Evolutionary conservation across 2,888 invertebrate genomes (phyloP), one percentile per base, ranked within the genome.

Genomic region (Dolomedes plantarius): DNA sequence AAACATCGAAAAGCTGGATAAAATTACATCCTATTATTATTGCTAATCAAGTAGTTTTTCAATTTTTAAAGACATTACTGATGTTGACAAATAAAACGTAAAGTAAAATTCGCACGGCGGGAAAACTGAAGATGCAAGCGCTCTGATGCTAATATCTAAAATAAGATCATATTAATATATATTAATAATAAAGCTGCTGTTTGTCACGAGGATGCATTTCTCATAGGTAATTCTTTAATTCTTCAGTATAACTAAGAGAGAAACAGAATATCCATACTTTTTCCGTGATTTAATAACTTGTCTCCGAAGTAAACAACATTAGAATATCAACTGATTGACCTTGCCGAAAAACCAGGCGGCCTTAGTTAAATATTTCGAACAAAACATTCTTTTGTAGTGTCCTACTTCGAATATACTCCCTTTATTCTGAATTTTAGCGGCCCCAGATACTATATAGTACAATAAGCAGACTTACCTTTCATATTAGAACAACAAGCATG

Each of bases 341-440:
- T 79, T 79, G 78, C 64, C 41, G 41, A 41, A 39, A 78, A 79
- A 79, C 78, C 78, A 71, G 71, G 71, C 64, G 71, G 78, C 78
- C 78, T 71, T 36, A 68, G 27, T 29, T 67, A 16, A 28, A 32
- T 16, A 16, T 32, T 23, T 7, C n/a, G 1, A 32, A 19, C 7
- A 36, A 67, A 67, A 67, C n/a, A 67, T n/a, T 16, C 67, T 32
- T 19, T 31, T 67, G 7, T 27, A 32, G 29, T 67, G 32, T 16
- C n/a, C 31, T 31, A 31, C 1, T 67, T 67, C 29, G 16, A n/a
- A 27, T 67, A n/a, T 32, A 32, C 0, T 6, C 11, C 16, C 19
- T 19, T 32, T 67, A 6, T 19, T 19, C 67, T 32, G 36, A 36
- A 11, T 29, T 32, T 32, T 19, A 9, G 9, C 36, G 36, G 5